phyloP scores from a whole-genome alignment of 2,888 invertebrate genomes.

The Atethmia centrago region DNA sequence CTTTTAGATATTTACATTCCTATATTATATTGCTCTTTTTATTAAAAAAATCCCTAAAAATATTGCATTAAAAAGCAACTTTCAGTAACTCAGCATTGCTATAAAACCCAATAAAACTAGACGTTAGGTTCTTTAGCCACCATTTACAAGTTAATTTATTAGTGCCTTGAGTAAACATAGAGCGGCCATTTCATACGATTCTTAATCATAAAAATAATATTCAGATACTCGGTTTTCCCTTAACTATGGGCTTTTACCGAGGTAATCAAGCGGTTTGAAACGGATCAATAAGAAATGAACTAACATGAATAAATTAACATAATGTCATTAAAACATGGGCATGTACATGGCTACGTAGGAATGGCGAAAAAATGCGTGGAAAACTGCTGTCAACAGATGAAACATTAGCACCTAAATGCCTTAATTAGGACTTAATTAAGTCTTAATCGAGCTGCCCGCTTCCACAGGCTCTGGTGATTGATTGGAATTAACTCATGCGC shows the following conservation, averaged over 20 bases:
- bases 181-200: conserved; percentile 10
- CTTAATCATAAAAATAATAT: conserved; percentile 44
- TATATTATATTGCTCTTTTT: too few relatives aligned
- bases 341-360: conserved; percentile 24
- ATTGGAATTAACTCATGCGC: conserved; percentile 17
- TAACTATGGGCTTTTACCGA: conserved; percentile 29
- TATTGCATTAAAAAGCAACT: not conserved
- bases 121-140: not conserved
- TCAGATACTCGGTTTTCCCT: conserved; percentile 33
- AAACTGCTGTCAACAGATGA: conserved; percentile 4
- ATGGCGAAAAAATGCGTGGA: conserved; percentile 5
- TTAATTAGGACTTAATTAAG: conserved; percentile 16
- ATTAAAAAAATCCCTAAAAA: not conserved
- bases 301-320: conserved; percentile 41
- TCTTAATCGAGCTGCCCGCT: not conserved
- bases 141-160: not conserved
- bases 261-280: conserved; percentile 36
- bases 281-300: conserved; percentile 37
- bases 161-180: conserved; percentile 19
- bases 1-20: too few relatives aligned
- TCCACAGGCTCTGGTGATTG: not conserved
- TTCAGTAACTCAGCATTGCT: not conserved
- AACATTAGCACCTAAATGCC: conserved; percentile 5
- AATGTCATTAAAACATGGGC: not conserved
- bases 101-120: not conserved